Conservation (phyloP, 2,113 vertebrate species). For the Chaetura pelagica region DNA sequence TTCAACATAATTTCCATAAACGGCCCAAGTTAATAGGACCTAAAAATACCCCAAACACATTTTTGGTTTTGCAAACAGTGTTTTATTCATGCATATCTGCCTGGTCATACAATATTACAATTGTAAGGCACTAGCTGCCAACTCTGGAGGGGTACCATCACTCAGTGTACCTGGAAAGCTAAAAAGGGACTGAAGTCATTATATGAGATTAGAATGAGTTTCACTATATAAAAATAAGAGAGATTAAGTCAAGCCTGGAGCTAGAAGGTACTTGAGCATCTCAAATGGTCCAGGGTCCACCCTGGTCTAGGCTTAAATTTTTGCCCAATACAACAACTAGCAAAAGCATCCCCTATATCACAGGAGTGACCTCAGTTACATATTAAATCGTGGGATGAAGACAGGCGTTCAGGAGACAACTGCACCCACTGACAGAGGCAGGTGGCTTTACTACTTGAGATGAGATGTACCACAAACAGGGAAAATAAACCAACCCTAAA, state of each 20-base stretch:
- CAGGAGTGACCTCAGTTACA: background rate
- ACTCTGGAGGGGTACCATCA: background rate
- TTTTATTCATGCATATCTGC: background rate
- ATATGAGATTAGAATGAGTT: background rate
- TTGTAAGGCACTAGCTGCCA: background rate
- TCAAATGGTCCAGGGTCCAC: background rate
- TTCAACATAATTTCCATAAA: background rate
- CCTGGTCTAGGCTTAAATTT: background rate
- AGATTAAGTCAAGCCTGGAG: background rate
- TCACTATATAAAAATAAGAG: background rate
- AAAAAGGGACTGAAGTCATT: background rate
- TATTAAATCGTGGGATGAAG: background rate
- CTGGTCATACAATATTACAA: background rate
- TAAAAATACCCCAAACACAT: slow-evolving; percentile 16
- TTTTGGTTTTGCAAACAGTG: slow-evolving; percentile 25
- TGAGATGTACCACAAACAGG: slow-evolving; percentile 21
- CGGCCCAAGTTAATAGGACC: background rate
- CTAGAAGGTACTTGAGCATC: background rate
- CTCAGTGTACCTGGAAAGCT: background rate
- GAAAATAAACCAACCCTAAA: slow-evolving; percentile 48
- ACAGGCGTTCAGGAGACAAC: background rate
- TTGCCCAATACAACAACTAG: background rate
- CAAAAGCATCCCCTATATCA: background rate
- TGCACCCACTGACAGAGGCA: background rate
- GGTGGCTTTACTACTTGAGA: background rate